Conservation (phyloP, 2,888 invertebrate species). For the Phengaris arion region DNA sequence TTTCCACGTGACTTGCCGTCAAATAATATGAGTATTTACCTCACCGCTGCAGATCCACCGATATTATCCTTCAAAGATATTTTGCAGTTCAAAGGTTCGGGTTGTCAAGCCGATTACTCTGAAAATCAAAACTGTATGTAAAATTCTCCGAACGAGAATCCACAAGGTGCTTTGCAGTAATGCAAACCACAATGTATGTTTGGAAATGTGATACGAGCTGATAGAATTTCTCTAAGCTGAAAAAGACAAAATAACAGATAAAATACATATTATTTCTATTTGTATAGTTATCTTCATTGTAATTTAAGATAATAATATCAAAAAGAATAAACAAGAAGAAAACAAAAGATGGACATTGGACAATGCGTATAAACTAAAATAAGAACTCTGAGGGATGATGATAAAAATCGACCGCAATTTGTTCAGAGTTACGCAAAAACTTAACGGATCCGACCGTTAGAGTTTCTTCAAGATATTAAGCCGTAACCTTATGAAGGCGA, state of each 20-base stretch:
- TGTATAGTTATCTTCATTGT: not conserved
- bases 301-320: not conserved
- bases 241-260: not conserved
- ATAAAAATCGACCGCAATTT: constrained; percentile 23
- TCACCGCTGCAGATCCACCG: not conserved
- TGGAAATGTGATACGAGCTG: not conserved
- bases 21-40: constrained; percentile 1
- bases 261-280: not conserved
- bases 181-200: constrained; percentile 11
- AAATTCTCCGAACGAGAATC: not conserved
- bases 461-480: constrained; percentile 50
- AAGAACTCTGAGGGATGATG: not conserved
- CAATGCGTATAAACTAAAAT: not conserved
- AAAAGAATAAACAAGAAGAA: not conserved
- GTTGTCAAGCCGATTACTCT: not conserved
- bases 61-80: constrained; percentile 16
- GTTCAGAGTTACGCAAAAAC: constrained; percentile 20
- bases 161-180: constrained; percentile 11
- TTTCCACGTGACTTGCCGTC: not conserved
- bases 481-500: constrained; percentile 42
- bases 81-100: constrained; percentile 5
- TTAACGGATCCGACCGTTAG: constrained; percentile 38
- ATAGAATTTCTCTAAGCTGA: not conserved
- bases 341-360: not conserved
- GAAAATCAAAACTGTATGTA: constrained; percentile 2